Percentiles rank a stretch among this genome's conserved stretches.
Conservation (phyloP, 2,888 invertebrate genomes). For the Abscondita cerata region DNA sequence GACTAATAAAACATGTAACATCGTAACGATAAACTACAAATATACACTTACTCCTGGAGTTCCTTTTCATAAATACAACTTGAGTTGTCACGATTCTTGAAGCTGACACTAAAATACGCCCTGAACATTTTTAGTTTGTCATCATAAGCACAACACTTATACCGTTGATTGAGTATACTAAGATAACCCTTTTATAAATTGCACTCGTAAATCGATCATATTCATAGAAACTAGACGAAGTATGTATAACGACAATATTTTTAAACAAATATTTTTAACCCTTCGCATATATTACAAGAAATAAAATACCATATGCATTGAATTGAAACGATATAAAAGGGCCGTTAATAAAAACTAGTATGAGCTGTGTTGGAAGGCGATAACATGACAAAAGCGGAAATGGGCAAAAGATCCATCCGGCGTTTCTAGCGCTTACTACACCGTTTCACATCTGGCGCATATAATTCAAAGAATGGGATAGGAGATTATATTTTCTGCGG, state of each 20-base stretch:
- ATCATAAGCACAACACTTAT: too few species aligned
- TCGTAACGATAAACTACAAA: too few species aligned
- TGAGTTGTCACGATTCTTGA: too few species aligned
- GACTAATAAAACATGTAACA: too few species aligned
- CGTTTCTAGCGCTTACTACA: slow-evolving; percentile 33
- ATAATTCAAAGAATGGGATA: slow-evolving; percentile 55
- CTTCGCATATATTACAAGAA: background rate
- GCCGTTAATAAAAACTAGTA: slow-evolving; percentile 36
- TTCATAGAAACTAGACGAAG: too few species aligned
- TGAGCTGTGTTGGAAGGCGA: slow-evolving; percentile 34
- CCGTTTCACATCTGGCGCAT: slow-evolving; percentile 53
- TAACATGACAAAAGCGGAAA: slow-evolving; percentile 42
- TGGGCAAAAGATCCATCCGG: slow-evolving; percentile 35
- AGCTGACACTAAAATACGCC: too few species aligned
- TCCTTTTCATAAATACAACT: too few species aligned
- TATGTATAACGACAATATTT: background rate
- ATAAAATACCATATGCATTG: slow-evolving; percentile 9
- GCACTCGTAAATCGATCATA: too few species aligned
- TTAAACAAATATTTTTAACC: slow-evolving; percentile 3
- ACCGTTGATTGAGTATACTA: too few species aligned
- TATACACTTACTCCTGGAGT: too few species aligned
- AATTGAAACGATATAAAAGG: slow-evolving; percentile 22
- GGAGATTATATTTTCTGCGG: slow-evolving; percentile 56
- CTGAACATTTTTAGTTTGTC: too few species aligned
- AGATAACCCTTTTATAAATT: too few species aligned